These are phyloP conservation scores for Lomographa bimaculata DNA, from an alignment of 2,888 invertebrate species.

Conservation along the genomic window DNA sequence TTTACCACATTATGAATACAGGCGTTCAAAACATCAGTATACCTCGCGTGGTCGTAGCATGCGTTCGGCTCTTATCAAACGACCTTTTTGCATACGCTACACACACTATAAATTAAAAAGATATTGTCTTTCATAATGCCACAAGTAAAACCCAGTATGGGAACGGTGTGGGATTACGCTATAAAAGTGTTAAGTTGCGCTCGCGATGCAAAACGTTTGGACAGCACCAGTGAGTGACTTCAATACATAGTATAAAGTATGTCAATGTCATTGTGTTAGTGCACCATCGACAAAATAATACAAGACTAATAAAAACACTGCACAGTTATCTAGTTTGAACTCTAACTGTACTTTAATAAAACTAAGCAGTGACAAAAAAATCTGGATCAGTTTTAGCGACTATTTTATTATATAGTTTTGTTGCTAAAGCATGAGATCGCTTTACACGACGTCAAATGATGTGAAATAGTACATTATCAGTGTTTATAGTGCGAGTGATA, in stretches of 20 bases:
- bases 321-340: too few species aligned
- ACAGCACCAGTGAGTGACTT: neutral
- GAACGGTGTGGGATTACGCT: constrained; percentile 9
- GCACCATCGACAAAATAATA: too few species aligned
- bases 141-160: constrained; percentile 12
- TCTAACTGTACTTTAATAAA: too few species aligned
- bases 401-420: too few species aligned
- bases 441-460: too few species aligned
- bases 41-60: constrained; percentile 48
- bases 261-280: too few species aligned
- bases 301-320: too few species aligned
- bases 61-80: constrained; percentile 66
- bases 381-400: too few species aligned
- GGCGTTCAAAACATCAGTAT: constrained; percentile 40
- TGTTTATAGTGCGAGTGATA: constrained; percentile 1
- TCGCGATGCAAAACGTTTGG: constrained; percentile 1
- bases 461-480: neutral
- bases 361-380: too few species aligned
- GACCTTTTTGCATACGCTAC: constrained; percentile 50
- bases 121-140: constrained; percentile 12
- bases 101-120: constrained; percentile 24
- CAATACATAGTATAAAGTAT: too few species aligned
- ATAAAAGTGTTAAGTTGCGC: constrained; percentile 5
- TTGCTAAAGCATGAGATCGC: too few species aligned
- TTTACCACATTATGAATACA: constrained; percentile 29